Base-by-base conservation (phyloP, 2,888 invertebrate genomes). In the Meloe dianella region DNA sequence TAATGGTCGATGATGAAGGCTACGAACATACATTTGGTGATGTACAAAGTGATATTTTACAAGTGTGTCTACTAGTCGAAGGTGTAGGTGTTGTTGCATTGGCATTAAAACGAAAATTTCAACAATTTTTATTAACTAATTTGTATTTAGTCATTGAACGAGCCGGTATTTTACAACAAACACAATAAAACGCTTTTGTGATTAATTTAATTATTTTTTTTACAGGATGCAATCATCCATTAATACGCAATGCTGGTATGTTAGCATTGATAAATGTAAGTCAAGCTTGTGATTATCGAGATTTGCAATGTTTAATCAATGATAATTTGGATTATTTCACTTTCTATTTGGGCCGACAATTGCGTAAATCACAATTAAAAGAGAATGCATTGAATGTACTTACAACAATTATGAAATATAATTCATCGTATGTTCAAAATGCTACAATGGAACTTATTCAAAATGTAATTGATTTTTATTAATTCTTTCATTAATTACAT, bases 241-340 rank as follows among this genome's bases (percentile, higher is more conserved):
- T 89, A 69, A 84, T 93, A 0, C 89, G 89, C 77, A 77, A 86
- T 56, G 87, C 90, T 0, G 92, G 92, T 0, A 81, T 87, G 62
- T 85, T 84, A 71, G 86, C 90, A 0, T 83, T 92, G 7, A 79
- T 85, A 56, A 85, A 86, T 63, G 85, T 92, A 29, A 87, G 90
- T 9, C 65, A 75, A 38, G 88, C 91, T 0, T 86, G 89, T 73
- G 87, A 86, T 0, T 87, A 87, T 78, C 70, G 75, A 0, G 81
- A 83, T 63, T 86, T 90, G 4, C 85, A 87, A 0, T 86, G 88
- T n/a, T 86, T 94, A 24, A 86, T 94, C 66, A 86, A 87, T 61
- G 78, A 82, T 41, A 92, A 93, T 79, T 88, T 90, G 0, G 93
- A 93, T 81, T 94, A 92, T 79, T 87, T 93, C 78, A 89, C 91